Evolutionary conservation across 2,113 vertebrate genomes (phyloP).

Genomic region (Siphamia tubifer): DNA sequence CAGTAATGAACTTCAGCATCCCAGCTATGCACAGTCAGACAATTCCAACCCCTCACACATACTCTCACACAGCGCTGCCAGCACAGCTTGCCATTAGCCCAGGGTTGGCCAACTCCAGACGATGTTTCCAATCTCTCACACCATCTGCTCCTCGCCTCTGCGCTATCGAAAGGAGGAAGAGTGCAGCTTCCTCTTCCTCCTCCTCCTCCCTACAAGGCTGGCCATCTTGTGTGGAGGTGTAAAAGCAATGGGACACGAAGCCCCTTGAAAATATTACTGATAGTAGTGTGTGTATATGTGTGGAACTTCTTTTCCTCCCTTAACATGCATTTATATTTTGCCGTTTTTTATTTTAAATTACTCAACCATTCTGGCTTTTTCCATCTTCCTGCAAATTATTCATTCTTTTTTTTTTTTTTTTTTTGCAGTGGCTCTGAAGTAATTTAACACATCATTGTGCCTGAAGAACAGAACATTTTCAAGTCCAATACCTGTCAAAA

Average conservation of each 20-base stretch:
- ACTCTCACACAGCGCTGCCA: conserved; percentile 35
- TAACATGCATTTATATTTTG: neutral
- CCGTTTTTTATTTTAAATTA: neutral
- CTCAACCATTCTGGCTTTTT: neutral
- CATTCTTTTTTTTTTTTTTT: too few species aligned
- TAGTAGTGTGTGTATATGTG: neutral
- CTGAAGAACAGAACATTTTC: too few species aligned
- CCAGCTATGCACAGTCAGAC: conserved; percentile 44
- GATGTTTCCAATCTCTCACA: conserved; percentile 68
- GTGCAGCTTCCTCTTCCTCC: conserved; percentile 60
- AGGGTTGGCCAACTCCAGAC: conserved; percentile 63
- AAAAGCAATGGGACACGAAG: conserved; percentile 32
- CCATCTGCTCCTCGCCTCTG: conserved; percentile 71
- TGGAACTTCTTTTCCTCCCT: neutral
- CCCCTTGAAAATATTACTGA: conserved; percentile 11
- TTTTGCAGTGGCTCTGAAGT: too few species aligned
- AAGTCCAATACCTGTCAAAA: too few species aligned
- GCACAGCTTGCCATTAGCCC: conserved; percentile 71
- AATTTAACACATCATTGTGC: too few species aligned
- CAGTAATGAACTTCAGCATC: conserved; percentile 36
- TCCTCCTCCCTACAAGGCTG: conserved; percentile 35
- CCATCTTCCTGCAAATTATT: too few species aligned
- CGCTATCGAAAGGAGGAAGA: conserved; percentile 49
- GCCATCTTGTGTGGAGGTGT: conserved; percentile 71
- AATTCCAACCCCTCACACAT: conserved; percentile 45